Base-by-base conservation (phyloP, 2,113 vertebrate species). In the Acinonyx jubatus region DNA sequence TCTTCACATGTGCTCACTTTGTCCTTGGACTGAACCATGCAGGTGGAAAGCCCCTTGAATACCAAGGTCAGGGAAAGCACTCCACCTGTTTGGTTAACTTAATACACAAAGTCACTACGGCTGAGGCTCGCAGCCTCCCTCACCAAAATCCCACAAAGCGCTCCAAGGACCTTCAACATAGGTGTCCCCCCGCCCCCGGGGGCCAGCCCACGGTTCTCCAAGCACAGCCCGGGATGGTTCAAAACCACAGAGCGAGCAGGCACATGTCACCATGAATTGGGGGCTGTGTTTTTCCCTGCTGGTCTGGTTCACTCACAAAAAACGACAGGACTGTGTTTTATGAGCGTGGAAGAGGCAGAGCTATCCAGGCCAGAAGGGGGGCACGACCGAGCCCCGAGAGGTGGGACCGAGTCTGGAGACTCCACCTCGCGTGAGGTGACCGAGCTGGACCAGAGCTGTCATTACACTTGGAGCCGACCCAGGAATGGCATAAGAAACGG, bases 381-480 rank as follows among this genome's bases (percentile, higher is more conserved):
- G 52, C 0, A 3, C n/a, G 50, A 50, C 11, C 52, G 76, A 52
- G 69, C 65, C 19, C 13, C 29, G 9, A 33, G 50, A 38, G 2
- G 38, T 5, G 36, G 80, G 88, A 69, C 36, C 1, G 15, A 76
- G 6, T n/a, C 29, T 79, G 52, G 41, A 45, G 66, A 14, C 52
- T 29, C 3, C 1, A 7, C 15, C n/a, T 52, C 2, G 3, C 80
- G 66, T 73, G 3, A 7, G 8, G 31, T 1, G 4, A 33, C 27
- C 65, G 45, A 1, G 2, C 8, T 16, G 45, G 73, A 15, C 41
- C 36, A 93, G 16, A 57, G 36, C 69, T 48, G 33, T 80, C 61
- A 57, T 5, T 45, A 71, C 4, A 48, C 50, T 73, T 10, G 15
- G 38, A 88, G 45, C 7, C 7, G 41, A 33, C 18, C 65, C 1